Evolutionary conservation across 2,888 invertebrate species (phyloP).

Genomic region (Monochamus alternatus): DNA sequence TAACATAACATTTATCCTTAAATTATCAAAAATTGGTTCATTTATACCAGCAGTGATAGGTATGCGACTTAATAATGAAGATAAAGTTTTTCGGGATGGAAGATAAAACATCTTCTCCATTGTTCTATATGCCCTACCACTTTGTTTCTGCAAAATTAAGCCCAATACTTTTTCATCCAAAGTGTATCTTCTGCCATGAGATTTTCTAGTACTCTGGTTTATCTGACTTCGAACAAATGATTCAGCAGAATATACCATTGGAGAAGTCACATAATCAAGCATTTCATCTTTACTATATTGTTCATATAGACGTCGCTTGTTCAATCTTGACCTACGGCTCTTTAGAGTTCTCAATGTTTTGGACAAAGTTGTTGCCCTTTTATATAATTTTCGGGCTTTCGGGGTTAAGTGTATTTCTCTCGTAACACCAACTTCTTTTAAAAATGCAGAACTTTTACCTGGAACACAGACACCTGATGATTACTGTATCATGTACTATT

Average conservation of each 20-base stretch:
- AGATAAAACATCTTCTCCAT: slow-evolving; percentile 4
- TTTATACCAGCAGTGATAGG: background rate
- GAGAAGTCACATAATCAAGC: background rate
- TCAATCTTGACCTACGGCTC: background rate
- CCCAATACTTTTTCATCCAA: background rate
- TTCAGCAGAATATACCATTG: background rate
- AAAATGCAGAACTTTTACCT: background rate
- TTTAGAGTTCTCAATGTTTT: slow-evolving; percentile 3
- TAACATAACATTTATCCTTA: slow-evolving; percentile 27
- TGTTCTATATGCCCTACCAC: slow-evolving; percentile 11
- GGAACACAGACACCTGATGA: background rate
- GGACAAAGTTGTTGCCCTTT: background rate
- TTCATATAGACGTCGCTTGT: background rate
- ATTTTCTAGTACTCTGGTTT: background rate
- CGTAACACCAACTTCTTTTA: background rate
- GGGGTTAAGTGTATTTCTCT: slow-evolving; percentile 3
- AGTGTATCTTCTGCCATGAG: background rate
- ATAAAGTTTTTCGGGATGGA: slow-evolving; percentile 8
- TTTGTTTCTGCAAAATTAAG: slow-evolving; percentile 9
- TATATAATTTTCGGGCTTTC: background rate
- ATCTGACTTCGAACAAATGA: background rate
- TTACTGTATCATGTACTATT: background rate
- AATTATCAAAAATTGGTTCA: slow-evolving; percentile 17
- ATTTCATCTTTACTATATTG: slow-evolving; percentile 2
- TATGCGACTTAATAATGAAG: background rate